Evolutionary conservation across 2,888 invertebrate species (phyloP), one percentile per base, ranked within the genome.

Genomic region (Lissonota sp.): DNA sequence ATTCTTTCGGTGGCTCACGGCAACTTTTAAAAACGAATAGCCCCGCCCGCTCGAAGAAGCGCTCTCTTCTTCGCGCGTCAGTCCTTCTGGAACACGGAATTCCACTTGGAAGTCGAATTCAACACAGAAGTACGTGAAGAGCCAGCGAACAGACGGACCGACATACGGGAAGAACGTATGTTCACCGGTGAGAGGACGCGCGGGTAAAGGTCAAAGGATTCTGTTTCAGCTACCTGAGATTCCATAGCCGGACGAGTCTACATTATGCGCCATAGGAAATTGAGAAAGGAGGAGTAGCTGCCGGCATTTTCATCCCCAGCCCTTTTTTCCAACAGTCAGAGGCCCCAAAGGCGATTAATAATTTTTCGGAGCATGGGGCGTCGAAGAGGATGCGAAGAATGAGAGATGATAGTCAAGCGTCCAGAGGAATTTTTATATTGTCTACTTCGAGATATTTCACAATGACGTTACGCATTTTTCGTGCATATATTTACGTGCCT

Each of bases 191-290:
- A 82, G 80, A 83, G 86, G 89, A 87, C 88, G 86, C 86, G 84
- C 88, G 88, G 89, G 84, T 86, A 88, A 87, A 90, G 91, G 90
- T 91, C 90, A 91, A 89, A 90, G 88, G 87, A 90, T 87, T 85
- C 84, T 49, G 66, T 69, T 70, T 26, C 53, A 77, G 91, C 91
- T 91, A 91, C 91, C 91, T 91, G 91, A 90, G 83, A 82, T 85
- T 83, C 83, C 84, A 40, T 53, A 71, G 51, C 53, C 69, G 14
- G 39, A 26, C 49, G 37, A 46, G 16, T 60, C 71, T 40, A 64
- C 14, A 73, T 63, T 67, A 69, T 42, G 26, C 12, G 14, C 62
- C 60, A 26, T 5, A 5, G 69, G 67, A 69, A 53, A 75, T 60
- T 39, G 51, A 75, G 69, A 71, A 70, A 66, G 81, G 81, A 74